These are phyloP conservation scores for Hipparchia semele DNA, from an alignment of 2,888 invertebrate genomes.

Conservation along the genomic window DNA sequence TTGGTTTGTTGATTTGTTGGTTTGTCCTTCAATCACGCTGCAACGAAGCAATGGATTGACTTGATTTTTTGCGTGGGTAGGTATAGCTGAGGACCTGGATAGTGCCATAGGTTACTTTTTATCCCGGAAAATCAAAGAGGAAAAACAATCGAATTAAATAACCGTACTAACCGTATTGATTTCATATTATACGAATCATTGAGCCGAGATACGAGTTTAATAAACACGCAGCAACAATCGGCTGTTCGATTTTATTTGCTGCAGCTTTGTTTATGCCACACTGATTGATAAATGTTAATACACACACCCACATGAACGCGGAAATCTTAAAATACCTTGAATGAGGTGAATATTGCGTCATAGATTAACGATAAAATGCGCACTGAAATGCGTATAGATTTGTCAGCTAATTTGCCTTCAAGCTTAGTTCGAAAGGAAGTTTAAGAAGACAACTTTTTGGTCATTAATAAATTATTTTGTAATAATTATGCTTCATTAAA, in stretches of 20 bases:
- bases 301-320: constrained; percentile 4
- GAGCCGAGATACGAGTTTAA: constrained; percentile 43
- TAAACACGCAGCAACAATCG: constrained; percentile 50
- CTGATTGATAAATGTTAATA: constrained; percentile 2
- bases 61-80: too few relatives aligned
- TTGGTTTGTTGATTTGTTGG: too few relatives aligned
- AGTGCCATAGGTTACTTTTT: too few relatives aligned
- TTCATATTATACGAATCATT: constrained; percentile 47
- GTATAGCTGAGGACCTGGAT: too few relatives aligned
- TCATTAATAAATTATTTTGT: too few relatives aligned
- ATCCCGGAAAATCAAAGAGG: too few relatives aligned
- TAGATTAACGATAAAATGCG: not conserved
- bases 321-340: constrained; percentile 8
- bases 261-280: constrained; percentile 11
- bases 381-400: not conserved
- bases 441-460: too few relatives aligned
- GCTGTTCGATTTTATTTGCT: constrained; percentile 2
- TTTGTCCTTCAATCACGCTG: too few relatives aligned
- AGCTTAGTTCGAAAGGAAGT: too few relatives aligned
- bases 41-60: too few relatives aligned
- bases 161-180: constrained; percentile 35
- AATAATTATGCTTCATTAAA: too few relatives aligned
- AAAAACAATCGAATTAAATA: constrained; percentile 25
- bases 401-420: not conserved
- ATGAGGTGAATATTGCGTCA: not conserved